Evolutionary conservation across 2,888 invertebrate species (phyloP), one percentile per base, ranked within the genome.

Genomic region (Dendrolimus pini): DNA sequence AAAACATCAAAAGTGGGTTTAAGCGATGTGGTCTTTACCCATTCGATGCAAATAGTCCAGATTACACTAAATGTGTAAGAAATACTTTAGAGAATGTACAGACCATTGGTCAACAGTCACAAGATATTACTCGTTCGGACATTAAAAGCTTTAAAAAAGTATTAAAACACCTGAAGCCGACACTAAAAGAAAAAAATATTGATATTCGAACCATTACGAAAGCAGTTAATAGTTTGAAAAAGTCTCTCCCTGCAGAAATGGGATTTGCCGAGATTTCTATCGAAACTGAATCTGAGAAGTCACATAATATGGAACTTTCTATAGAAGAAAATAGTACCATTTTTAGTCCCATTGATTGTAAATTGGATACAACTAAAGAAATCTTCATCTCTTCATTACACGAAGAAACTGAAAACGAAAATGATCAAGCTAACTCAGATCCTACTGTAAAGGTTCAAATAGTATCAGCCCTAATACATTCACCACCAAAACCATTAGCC

Each of bases 11-110:
- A 60, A 67, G 63, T 59, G 67, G 64, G 42, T 66, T 69, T 61
- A 59, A 55, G 30, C 55, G 56, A 58, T 68, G 69, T 59, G 68
- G 62, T 30, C 58, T 67, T 59, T 68, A 64, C 58, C 68, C 68
- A 55, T 62, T 67, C 53, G 58, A 68, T 62, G 58, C 60, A 55
- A 61, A 70, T 58, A 57, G 53, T 56, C 55, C 58, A 9, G 65
- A 69, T 58, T 66, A 64, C 52, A 56, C 61, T 12, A 65, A 63
- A 59, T 65, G 65, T 58, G 64, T 65, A 52, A 58, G 58, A 60
- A 61, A 67, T 54, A 61, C 61, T 57, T 56, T 64, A 53, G 61
- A 62, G 58, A 61, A 65, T 52, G 6, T 30, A 30, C 6, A 30
- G 6, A 6, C 30, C 30, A 3, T 30, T 30, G 30, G 30, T 30